Percentiles rank a stretch among this genome's conserved stretches.
Conservation (phyloP, 2,797 vertebrate genomes). For the Melanotaenia maccullochi region DNA sequence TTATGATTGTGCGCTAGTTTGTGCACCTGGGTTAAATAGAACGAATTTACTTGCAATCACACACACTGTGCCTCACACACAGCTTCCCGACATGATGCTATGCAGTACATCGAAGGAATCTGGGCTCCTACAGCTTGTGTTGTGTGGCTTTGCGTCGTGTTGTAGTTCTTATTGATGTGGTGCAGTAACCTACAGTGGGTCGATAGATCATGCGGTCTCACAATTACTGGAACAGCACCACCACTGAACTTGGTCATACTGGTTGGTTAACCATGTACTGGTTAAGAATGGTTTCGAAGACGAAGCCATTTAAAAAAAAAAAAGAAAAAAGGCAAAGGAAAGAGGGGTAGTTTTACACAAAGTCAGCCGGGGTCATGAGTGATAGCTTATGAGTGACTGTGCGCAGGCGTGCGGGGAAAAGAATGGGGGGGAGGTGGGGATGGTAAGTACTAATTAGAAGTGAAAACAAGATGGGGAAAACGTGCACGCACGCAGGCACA, state of each 20-base stretch:
- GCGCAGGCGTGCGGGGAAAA: conserved; percentile 20
- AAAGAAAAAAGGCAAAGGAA: not conserved
- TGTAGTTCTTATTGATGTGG: conserved; percentile 71
- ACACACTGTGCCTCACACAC: not conserved
- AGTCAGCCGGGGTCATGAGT: conserved; percentile 1
- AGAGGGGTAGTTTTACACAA: not conserved
- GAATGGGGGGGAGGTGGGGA: conserved; percentile 3
- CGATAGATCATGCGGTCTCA: conserved; percentile 72
- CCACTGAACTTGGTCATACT: conserved; percentile 68
- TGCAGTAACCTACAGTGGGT: conserved; percentile 74
- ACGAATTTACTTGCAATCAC: not conserved
- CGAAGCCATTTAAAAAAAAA: conserved; percentile 23
- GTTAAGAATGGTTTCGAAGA: conserved; percentile 55
- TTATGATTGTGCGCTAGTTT: not conserved
- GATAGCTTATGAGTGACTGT: conserved; percentile 14
- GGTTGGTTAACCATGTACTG: conserved; percentile 24
- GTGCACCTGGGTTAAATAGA: conserved; percentile 9
- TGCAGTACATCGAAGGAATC: conserved; percentile 23
- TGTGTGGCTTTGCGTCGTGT: conserved; percentile 58
- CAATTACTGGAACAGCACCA: conserved; percentile 76
- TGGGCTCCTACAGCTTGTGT: conserved; percentile 31
- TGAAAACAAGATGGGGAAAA: conserved; percentile 24
- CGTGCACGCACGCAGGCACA: conserved; percentile 9
- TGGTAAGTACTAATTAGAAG: conserved; percentile 25
- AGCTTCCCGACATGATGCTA: conserved; percentile 11